phyloP scores from a whole-genome alignment of 1,140 invertebrate species.

The Bombus confusus region DNA sequence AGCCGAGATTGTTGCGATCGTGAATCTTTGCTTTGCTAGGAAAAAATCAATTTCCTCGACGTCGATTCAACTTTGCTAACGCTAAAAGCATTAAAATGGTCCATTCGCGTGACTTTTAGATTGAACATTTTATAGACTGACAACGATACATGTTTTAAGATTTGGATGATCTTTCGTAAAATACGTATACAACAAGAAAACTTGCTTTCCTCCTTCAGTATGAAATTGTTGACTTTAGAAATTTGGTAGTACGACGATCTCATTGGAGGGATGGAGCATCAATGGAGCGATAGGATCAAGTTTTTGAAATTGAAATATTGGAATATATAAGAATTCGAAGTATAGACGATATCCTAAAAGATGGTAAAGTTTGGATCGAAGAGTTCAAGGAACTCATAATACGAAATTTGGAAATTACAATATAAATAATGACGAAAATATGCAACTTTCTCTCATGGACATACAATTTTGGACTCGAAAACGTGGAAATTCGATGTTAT shows the following conservation, averaged over 20 bases:
- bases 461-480: background rate
- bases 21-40: background rate
- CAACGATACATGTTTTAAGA: background rate
- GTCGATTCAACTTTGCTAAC: background rate
- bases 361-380: background rate
- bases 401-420: background rate
- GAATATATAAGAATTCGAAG: background rate
- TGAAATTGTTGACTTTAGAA: too few relatives aligned
- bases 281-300: background rate
- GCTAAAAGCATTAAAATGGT: background rate
- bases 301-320: background rate
- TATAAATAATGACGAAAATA: too few relatives aligned
- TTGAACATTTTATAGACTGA: too few relatives aligned
- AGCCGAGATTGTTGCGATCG: accelerated
- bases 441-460: too few relatives aligned
- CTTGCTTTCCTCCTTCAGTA: too few relatives aligned
- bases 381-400: background rate
- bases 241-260: background rate
- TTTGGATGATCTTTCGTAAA: too few relatives aligned
- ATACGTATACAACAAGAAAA: too few relatives aligned
- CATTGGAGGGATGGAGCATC: background rate
- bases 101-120: background rate
- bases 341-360: background rate
- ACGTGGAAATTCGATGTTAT: background rate
- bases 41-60: background rate